A percentile compares a stretch with the other conserved stretches of the same genome.
phyloP scores from a whole-genome alignment of 2,797 vertebrate genomes.

The Okamejei kenojei region DNA sequence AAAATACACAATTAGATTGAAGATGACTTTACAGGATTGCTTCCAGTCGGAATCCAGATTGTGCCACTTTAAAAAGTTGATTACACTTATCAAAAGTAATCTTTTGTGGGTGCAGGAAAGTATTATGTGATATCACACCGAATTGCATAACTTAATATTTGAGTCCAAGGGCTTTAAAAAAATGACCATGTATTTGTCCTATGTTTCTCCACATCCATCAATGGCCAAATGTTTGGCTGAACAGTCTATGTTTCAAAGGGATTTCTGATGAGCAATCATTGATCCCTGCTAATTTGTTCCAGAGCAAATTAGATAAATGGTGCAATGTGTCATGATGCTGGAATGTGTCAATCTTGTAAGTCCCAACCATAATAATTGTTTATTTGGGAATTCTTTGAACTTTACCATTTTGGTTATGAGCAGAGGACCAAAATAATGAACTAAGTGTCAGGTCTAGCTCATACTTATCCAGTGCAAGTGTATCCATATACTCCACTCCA shows the following conservation, averaged over 20 bases:
- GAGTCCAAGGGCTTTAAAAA: neutral
- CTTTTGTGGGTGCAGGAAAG: neutral
- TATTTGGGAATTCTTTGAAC: neutral
- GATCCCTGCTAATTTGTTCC: neutral
- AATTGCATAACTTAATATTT: neutral
- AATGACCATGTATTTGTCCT: no score
- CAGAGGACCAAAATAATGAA: no score
- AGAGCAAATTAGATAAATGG: neutral
- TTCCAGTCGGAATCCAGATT: neutral
- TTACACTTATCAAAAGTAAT: neutral
- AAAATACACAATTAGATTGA: neutral
- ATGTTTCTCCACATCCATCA: neutral
- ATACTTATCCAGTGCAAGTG: neutral
- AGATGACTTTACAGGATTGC: neutral
- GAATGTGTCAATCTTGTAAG: neutral
- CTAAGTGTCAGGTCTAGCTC: neutral
- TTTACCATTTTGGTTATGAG: neutral
- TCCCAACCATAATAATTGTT: neutral
- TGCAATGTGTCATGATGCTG: neutral
- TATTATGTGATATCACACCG: neutral
- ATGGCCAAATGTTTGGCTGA: neutral
- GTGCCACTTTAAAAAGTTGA: neutral
- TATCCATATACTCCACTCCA: no score
- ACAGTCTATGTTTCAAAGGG: neutral
- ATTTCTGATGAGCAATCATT: neutral